These are phyloP conservation scores for Eremobia ochroleuca DNA, from an alignment of 2,888 invertebrate species.

Conservation along the genomic window DNA sequence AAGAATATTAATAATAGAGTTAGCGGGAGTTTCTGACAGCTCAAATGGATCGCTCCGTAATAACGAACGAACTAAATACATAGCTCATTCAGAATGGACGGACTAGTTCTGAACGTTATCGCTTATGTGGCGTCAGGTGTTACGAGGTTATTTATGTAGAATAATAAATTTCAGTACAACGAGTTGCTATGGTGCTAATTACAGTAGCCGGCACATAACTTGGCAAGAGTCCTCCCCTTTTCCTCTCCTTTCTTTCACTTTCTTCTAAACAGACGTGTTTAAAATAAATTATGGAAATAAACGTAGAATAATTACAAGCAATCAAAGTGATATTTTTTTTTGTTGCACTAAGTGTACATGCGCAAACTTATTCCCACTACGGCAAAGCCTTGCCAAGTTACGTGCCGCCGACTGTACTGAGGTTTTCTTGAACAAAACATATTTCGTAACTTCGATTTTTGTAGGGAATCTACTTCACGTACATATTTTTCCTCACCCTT, in stretches of 20 bases:
- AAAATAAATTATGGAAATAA: no score
- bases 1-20: conserved; percentile 18
- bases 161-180: conserved; percentile 34
- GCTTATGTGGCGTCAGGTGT: conserved; percentile 39
- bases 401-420: no score
- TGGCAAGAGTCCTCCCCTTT: no score
- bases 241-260: no score
- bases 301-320: no score
- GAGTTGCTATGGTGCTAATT: background rate
- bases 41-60: conserved; percentile 56
- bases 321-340: no score
- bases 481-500: background rate
- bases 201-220: no score
- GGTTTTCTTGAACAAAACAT: no score
- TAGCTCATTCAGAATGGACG: conserved; percentile 43
- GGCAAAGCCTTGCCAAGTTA: no score
- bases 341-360: no score
- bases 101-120: conserved; percentile 45
- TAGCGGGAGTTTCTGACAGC: conserved; percentile 57
- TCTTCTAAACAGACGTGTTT: no score
- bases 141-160: conserved; percentile 34
- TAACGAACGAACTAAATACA: conserved; percentile 47
- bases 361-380: no score
- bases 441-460: background rate
- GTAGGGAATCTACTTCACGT: background rate